Percentiles rank a stretch among this genome's conserved stretches.
phyloP scores from a whole-genome alignment of 1,140 invertebrate genomes.

The Nasonia giraulti region DNA sequence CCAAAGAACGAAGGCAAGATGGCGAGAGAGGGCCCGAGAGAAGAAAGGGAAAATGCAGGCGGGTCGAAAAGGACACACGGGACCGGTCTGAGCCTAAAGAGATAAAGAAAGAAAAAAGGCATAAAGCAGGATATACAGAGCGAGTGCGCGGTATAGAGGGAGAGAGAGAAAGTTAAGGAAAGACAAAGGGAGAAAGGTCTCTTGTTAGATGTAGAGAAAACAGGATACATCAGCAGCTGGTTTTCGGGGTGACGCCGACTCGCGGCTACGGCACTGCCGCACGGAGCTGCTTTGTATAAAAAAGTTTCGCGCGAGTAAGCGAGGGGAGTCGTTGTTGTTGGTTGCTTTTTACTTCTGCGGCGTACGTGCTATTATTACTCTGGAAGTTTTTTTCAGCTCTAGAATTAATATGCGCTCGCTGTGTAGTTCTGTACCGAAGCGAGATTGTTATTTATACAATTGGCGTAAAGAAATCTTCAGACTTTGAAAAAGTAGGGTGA shows the following conservation, averaged over 20 bases:
- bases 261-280: not conserved
- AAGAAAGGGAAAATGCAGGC: not conserved
- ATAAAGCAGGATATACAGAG: not conserved
- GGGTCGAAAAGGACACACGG: not conserved
- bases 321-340: not conserved
- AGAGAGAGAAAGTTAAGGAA: slow-evolving; percentile 45
- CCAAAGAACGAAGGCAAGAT: not conserved
- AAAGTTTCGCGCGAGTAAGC: not conserved
- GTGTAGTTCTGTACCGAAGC: too few relatives aligned
- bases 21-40: not conserved
- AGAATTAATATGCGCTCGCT: too few relatives aligned
- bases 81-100: not conserved
- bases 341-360: not conserved
- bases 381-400: not conserved
- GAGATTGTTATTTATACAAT: too few relatives aligned
- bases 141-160: not conserved
- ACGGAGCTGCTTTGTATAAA: not conserved
- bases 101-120: not conserved
- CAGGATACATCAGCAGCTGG: slow-evolving; percentile 1
- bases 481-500: too few relatives aligned
- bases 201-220: slow-evolving; percentile 25
- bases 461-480: too few relatives aligned
- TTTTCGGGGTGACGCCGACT: not conserved
- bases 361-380: too few relatives aligned
- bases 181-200: slow-evolving; percentile 34